Conservation (phyloP, 2,797 vertebrate genomes). For the Molossus molossus region DNA sequence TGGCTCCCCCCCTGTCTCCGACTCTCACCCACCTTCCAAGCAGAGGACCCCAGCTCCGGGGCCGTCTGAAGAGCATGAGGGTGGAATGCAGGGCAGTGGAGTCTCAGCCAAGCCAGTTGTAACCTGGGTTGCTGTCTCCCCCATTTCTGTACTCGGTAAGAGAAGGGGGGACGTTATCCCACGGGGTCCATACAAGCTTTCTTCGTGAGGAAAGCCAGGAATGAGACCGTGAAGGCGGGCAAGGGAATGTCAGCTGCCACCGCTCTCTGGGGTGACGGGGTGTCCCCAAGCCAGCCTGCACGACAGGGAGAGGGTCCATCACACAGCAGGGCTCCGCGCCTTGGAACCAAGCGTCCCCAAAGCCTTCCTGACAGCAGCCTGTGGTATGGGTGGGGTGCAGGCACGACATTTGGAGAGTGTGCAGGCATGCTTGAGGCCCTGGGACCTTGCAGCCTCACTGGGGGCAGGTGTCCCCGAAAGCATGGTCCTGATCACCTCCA, state of each 20-base stretch:
- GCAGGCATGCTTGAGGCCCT: neutral
- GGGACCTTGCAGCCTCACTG: neutral
- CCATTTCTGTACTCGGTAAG: neutral
- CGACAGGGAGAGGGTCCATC: neutral
- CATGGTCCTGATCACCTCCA: neutral
- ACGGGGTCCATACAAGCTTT: neutral
- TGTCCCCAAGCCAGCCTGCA: neutral
- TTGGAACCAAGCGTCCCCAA: neutral
- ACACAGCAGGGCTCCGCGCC: neutral
- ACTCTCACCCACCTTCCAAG: neutral
- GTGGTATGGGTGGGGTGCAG: rapidly evolving
- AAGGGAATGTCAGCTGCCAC: neutral
- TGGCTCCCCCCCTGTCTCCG: neutral
- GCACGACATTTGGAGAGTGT: neutral
- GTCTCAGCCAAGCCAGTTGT: neutral
- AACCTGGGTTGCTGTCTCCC: neutral
- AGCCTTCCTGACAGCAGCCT: neutral
- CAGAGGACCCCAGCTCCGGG: neutral
- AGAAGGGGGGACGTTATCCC: neutral
- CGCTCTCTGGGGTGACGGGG: neutral
- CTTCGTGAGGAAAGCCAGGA: neutral
- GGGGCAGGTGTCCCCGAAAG: neutral
- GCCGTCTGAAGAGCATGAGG: neutral
- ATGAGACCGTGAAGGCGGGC: neutral
- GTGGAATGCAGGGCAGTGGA: neutral